Base-by-base conservation (phyloP, 2,888 invertebrate species). In the Ochropleura plecta region DNA sequence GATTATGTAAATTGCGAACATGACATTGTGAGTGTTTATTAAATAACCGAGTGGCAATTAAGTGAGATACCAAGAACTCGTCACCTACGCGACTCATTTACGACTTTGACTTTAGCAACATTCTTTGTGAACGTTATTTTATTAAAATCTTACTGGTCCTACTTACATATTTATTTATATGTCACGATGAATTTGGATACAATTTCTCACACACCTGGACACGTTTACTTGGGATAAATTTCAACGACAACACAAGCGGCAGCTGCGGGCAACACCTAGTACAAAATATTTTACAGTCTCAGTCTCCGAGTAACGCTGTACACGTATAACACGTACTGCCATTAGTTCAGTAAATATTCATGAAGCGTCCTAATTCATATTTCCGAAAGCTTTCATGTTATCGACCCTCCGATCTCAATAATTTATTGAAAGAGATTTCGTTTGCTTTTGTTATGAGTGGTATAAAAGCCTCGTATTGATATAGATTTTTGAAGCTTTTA, bases 1-100 rank as follows among this genome's bases (percentile, higher is more conserved):
- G 91, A 90, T 89, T 91, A 92, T 92, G 91, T 92, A 94, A 93
- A 93, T 92, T 90, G 86, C 90, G 81, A 88, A 69, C 88, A 91
- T 88, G 90, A 91, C 91, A 90, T 88, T 89, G 90, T 91, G 87
- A 83, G 83, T 88, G 90, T 89, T 30, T 91, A 90, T 90, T 92
- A 92, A 91, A 92, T 91, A 92, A 91, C 90, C 88, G 79, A 79
- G 81, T 73, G 78, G 83, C 88, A 92, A 91, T 92, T 89, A 92
- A 90, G 78, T 84, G 75, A 81, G 82, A 85, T 88, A 83, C 84
- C 82, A 83, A 86, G 85, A 78, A 83, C 73, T 70, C 75, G 64
- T 76, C 78, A 78, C 79, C 73, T 76, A 83, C 65, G 78, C 81
- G 79, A 71, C 60, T 74, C 65, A 74, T 64, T 74, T 79, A 75